Conservation (phyloP, 2,113 vertebrate species). For the Pelodiscus sinensis region DNA sequence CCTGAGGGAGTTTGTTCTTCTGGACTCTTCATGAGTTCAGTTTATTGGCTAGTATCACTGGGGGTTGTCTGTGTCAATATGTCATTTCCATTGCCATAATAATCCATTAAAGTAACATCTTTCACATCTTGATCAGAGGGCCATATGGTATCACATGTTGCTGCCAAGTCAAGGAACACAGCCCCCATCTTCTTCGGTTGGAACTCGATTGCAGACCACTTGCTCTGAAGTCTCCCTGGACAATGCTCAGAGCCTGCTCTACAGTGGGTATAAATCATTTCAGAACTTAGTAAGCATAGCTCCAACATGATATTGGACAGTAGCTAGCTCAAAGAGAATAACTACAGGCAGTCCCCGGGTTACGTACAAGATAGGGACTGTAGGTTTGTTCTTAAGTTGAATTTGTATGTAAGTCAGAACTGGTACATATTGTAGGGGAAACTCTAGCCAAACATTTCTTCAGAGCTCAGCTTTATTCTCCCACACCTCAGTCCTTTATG, state of each 20-base stretch:
- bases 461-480: no score
- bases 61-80: background rate
- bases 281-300: background rate
- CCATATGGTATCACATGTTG: background rate
- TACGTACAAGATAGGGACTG: no score
- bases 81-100: background rate
- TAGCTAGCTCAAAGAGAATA: background rate
- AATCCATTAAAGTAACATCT: background rate
- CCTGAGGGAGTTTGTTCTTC: background rate
- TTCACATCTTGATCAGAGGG: background rate
- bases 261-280: background rate
- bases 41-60: background rate
- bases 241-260: background rate
- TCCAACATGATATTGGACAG: background rate
- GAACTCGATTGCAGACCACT: background rate
- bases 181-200: background rate
- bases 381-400: no score
- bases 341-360: no score
- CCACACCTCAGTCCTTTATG: no score
- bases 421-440: no score
- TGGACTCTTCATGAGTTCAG: background rate
- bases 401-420: no score
- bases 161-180: background rate
- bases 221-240: background rate
- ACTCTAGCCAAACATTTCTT: no score